These are phyloP conservation scores for Melanerpes formicivorus DNA, from an alignment of 2,113 vertebrate genomes.

Conservation along the genomic window DNA sequence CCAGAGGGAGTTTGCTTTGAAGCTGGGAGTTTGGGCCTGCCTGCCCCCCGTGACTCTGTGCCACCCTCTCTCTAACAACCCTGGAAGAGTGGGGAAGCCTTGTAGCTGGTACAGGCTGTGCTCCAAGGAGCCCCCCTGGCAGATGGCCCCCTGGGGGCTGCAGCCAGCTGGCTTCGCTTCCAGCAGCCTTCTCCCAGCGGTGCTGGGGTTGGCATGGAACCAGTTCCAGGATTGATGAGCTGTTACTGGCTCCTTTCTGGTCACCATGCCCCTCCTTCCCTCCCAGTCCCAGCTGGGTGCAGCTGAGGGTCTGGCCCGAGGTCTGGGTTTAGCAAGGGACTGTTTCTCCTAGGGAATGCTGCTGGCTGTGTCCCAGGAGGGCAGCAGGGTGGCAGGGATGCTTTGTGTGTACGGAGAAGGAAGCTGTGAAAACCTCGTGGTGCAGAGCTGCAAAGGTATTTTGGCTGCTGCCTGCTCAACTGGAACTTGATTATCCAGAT, in stretches of 20 bases:
- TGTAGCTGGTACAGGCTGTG: background rate
- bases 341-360: background rate
- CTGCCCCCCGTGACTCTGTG: background rate
- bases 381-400: background rate
- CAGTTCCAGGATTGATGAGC: constrained; percentile 50
- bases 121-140: background rate
- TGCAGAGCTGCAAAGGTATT: background rate
- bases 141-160: background rate
- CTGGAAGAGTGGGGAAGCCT: background rate
- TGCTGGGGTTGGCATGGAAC: constrained; percentile 28
- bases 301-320: constrained; percentile 43
- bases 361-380: background rate
- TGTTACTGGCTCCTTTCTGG: constrained; percentile 47
- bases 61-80: constrained; percentile 12
- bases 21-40: constrained; percentile 8
- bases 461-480: constrained; percentile 15
- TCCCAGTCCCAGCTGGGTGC: constrained; percentile 32
- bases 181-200: background rate
- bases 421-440: constrained; percentile 24
- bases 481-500: constrained; percentile 61
- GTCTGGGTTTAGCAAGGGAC: background rate
- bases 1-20: constrained; percentile 48
- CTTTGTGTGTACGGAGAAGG: background rate
- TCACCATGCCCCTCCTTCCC: constrained; percentile 5
- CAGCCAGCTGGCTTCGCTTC: constrained; percentile 12